Conservation (phyloP, 2,888 invertebrate species). For the Crossocerus cetratus region DNA sequence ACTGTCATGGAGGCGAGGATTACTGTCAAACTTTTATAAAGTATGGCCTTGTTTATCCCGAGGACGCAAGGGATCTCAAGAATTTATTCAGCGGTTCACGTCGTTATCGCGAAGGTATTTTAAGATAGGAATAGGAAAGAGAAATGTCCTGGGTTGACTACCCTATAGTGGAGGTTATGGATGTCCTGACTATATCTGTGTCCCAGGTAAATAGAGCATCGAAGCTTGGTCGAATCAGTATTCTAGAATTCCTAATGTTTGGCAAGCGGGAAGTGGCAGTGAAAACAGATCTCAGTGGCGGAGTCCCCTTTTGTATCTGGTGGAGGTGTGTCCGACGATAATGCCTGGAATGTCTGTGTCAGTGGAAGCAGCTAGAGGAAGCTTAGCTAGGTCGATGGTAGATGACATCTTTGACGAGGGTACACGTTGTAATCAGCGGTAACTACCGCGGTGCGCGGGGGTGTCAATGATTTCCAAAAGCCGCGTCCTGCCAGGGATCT, state of each 20-base stretch:
- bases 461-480: slow-evolving; percentile 47
- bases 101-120: not conserved
- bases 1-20: not conserved
- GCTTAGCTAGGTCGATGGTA: slow-evolving; percentile 22
- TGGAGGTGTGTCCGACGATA: slow-evolving; percentile 45
- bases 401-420: slow-evolving; percentile 66
- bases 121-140: not conserved
- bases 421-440: slow-evolving; percentile 57
- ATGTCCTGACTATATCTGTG: not conserved
- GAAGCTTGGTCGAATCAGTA: not conserved
- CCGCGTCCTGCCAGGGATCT: not conserved
- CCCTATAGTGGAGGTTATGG: too few relatives aligned
- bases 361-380: slow-evolving; percentile 30
- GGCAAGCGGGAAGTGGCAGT: slow-evolving; percentile 19
- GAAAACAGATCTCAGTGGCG: slow-evolving; percentile 17
- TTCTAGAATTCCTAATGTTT: slow-evolving; percentile 1
- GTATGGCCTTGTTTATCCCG: too few relatives aligned
- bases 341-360: slow-evolving; percentile 38
- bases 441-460: slow-evolving; percentile 27
- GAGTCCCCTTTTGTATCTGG: slow-evolving; percentile 5
- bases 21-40: too few relatives aligned
- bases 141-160: not conserved
- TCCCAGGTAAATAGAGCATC: not conserved
- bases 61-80: not conserved
- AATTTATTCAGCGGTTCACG: not conserved